Base-by-base conservation (phyloP, 2,888 invertebrate genomes). In the Cryptus viduatorius region DNA sequence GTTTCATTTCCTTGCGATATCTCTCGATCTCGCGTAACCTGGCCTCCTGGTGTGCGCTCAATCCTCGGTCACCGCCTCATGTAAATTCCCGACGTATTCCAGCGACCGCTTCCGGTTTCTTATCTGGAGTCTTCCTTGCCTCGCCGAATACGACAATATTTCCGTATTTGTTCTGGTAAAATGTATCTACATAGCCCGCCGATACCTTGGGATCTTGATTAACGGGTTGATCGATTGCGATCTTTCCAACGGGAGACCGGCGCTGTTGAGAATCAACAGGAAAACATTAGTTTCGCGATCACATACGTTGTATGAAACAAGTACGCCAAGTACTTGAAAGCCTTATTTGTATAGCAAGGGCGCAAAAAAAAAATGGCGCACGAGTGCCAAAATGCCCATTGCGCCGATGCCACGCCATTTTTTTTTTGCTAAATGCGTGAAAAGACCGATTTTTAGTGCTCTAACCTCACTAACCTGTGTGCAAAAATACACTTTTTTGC, bases 21-120 rank as follows among this genome's bases (percentile, higher is more conserved):
- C 31, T 64, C 5, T 31, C 37, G 37, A 64, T 42, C 16, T 67
- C 65, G 3, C 16, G 16, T 10, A 42, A n/a, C 16, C 19, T 67
- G 10, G 31, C 42, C 1, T 37, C 7, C 37, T 37, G 37, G 0
- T 37, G 7, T 5, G 37, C n/a, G 10, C 37, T 67, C 16, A n/a
- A 42, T 16, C 5, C 19, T 37, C 44, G 65, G 5, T n/a, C 7
- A 37, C 42, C 65, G 46, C 31, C 72, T 59, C 56, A 59, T 12
- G 42, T 42, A 3, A 59, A 44, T n/a, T 72, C 56, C 14, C 79
- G 82, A 37, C 65, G 19, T 12, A 85, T 19, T 37, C 73, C 82
- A 68, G 50, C 68, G 3, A 67, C 67, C 12, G 31, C 50, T 10
- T 67, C 14, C 8, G 79, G 24, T 10, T 67, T 24, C 0, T 67